Evolutionary conservation across 2,888 invertebrate species (phyloP).

Genomic region (Chymomyza amoena): DNA sequence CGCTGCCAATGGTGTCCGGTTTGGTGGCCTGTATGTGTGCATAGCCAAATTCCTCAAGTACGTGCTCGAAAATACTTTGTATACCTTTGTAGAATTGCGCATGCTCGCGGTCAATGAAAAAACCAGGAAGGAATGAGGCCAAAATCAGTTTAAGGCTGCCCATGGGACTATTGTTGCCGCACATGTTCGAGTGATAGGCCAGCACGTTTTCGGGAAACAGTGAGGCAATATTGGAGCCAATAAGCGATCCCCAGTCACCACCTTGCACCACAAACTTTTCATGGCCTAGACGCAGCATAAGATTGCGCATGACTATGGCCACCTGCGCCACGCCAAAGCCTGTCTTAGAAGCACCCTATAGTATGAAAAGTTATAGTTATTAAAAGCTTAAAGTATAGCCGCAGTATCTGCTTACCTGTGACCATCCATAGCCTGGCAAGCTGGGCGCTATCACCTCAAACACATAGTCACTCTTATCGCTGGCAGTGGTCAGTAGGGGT

Average conservation of each 20-base stretch:
- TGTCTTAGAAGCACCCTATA: constrained; percentile 67
- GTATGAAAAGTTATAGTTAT: background rate
- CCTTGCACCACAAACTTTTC: constrained; percentile 85
- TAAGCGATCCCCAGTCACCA: constrained; percentile 90
- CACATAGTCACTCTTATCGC: constrained; percentile 81
- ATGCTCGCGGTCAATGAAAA: constrained; percentile 81
- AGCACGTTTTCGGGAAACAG: constrained; percentile 83
- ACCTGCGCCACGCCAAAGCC: constrained; percentile 79
- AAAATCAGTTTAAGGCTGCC: constrained; percentile 77
- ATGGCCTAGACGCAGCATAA: constrained; percentile 85
- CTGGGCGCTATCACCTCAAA: constrained; percentile 86
- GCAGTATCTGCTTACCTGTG: constrained; percentile 79
- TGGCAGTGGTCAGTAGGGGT: constrained; percentile 82
- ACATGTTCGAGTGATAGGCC: constrained; percentile 84
- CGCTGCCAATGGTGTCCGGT: constrained; percentile 90
- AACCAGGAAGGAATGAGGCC: constrained; percentile 81
- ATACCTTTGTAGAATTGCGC: constrained; percentile 79
- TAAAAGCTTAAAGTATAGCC: background rate
- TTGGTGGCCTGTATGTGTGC: constrained; percentile 91
- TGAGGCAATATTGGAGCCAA: constrained; percentile 82
- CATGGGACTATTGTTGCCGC: constrained; percentile 73
- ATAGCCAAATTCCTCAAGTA: constrained; percentile 81
- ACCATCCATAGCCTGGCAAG: constrained; percentile 86
- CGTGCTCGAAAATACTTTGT: constrained; percentile 37
- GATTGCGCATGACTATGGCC: constrained; percentile 81